Evolutionary conservation across 2,113 vertebrate species (phyloP).

Genomic region (Pteruthius melanotis): DNA sequence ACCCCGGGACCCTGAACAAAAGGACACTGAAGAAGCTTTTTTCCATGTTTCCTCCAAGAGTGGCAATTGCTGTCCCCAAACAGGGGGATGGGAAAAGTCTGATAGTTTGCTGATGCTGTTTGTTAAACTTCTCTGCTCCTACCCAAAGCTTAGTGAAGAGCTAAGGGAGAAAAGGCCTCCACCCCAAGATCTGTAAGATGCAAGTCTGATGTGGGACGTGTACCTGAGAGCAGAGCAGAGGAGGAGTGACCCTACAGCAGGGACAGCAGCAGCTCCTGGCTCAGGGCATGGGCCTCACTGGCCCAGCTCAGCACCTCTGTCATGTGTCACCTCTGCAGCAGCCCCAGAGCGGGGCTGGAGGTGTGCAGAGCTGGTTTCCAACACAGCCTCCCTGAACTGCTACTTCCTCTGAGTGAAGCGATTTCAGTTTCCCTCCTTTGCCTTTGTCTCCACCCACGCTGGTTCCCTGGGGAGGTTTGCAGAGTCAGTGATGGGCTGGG

Average conservation of each 20-base stretch:
- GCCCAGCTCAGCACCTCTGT: not conserved
- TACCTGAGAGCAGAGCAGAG: not conserved
- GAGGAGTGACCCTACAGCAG: not conserved
- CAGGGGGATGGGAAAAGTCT: not conserved
- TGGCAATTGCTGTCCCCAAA: not conserved
- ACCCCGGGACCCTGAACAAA: not conserved
- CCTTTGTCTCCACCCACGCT: not conserved
- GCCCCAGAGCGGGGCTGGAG: not conserved
- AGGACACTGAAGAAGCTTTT: not conserved
- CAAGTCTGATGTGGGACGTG: rapidly evolving
- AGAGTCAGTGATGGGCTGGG: not conserved
- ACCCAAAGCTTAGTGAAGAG: not conserved
- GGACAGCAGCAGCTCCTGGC: not conserved
- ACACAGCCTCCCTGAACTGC: not conserved
- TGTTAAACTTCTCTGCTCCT: not conserved
- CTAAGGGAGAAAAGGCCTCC: not conserved
- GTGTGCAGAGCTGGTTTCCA: not conserved
- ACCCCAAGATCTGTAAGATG: rapidly evolving
- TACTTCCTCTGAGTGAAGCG: not conserved
- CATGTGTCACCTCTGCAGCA: not conserved
- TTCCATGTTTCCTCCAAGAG: not conserved
- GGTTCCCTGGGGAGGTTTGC: not conserved
- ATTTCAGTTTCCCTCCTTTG: not conserved
- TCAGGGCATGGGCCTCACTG: rapidly evolving
- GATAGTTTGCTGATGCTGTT: not conserved